phyloP scores from a whole-genome alignment of 1,140 invertebrate species.

The Leptopilina clavipes region DNA sequence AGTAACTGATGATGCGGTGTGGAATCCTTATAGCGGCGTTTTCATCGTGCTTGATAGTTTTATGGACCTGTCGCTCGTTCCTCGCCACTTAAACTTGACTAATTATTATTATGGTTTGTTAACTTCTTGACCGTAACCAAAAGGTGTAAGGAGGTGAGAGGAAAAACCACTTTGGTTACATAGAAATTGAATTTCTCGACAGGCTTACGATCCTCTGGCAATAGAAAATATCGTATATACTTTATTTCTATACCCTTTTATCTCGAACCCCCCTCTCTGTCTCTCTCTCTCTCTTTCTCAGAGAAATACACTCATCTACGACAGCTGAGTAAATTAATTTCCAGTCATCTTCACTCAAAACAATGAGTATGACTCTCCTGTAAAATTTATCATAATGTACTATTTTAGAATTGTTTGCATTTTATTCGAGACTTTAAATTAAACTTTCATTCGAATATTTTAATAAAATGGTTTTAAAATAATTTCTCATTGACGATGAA shows the following conservation, averaged over 20 bases:
- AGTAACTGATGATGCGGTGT: background rate
- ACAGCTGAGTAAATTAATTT: conserved; percentile 31
- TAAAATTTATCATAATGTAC: background rate
- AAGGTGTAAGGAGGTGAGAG: conserved; percentile 27
- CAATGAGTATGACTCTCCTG: background rate
- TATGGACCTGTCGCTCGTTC: conserved; percentile 34
- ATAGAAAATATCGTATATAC: conserved; percentile 28
- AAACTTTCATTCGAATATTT: background rate
- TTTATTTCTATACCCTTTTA: conserved; percentile 25
- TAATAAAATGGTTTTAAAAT: background rate
- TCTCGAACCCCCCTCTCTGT: background rate
- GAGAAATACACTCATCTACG: background rate
- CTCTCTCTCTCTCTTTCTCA: too few species aligned
- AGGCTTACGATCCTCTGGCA: conserved; percentile 26
- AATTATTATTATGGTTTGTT: conserved; percentile 35
- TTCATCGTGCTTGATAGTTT: conserved; percentile 29
- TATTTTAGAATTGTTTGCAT: background rate
- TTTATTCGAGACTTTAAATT: background rate
- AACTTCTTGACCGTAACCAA: conserved; percentile 32
- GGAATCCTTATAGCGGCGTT: conserved; percentile 13
- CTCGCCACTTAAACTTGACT: conserved; percentile 34
- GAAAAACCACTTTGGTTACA: conserved; percentile 33
- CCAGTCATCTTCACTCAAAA: conserved; percentile 19
- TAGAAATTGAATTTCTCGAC: conserved; percentile 35
- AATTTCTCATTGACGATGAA: too few species aligned